Conservation (phyloP, 2,113 vertebrate genomes). For the Hippocampus mohnikei region DNA sequence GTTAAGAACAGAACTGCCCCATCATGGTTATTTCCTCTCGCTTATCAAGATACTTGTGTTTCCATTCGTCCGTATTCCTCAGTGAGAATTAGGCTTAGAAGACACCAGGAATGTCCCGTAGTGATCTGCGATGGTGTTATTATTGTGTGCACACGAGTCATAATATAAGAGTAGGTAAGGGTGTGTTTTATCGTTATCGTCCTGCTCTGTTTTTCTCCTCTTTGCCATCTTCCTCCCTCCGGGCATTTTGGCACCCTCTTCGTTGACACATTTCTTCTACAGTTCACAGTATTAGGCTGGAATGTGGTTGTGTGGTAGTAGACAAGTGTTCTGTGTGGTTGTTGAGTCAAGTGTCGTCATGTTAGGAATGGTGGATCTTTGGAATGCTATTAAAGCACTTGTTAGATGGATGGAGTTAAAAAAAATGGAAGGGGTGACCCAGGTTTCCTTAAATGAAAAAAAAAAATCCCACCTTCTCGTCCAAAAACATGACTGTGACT, state of each 20-base stretch:
- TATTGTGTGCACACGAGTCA: slow-evolving; percentile 52
- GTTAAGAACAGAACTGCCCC: slow-evolving; percentile 56
- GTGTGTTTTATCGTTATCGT: slow-evolving; percentile 42
- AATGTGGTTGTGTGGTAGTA: slow-evolving; percentile 71
- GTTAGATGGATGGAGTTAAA: slow-evolving; percentile 28
- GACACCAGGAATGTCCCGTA: slow-evolving; percentile 60
- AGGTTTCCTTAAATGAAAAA: slow-evolving; percentile 53
- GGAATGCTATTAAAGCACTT: slow-evolving; percentile 50
- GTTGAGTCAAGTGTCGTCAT: slow-evolving; percentile 53
- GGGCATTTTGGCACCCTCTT: background rate
- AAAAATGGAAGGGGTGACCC: slow-evolving; percentile 66
- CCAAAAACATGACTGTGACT: slow-evolving; percentile 31
- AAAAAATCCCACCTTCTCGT: slow-evolving; percentile 22
- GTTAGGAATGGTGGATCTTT: slow-evolving; percentile 49
- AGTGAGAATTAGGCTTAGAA: slow-evolving; percentile 60
- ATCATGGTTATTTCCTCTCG: slow-evolving; percentile 33
- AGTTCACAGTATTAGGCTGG: slow-evolving; percentile 69
- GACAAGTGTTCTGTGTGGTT: slow-evolving; percentile 61
- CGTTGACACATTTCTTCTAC: slow-evolving; percentile 32
- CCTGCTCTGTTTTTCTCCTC: slow-evolving; percentile 21
- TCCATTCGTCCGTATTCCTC: slow-evolving; percentile 43
- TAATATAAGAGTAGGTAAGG: slow-evolving; percentile 49
- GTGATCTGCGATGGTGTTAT: slow-evolving; percentile 56
- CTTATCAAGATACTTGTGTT: slow-evolving; percentile 34
- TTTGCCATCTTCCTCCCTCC: slow-evolving; percentile 11